Base-by-base conservation (phyloP, 2,797 vertebrate genomes). In the Molossus molossus region DNA sequence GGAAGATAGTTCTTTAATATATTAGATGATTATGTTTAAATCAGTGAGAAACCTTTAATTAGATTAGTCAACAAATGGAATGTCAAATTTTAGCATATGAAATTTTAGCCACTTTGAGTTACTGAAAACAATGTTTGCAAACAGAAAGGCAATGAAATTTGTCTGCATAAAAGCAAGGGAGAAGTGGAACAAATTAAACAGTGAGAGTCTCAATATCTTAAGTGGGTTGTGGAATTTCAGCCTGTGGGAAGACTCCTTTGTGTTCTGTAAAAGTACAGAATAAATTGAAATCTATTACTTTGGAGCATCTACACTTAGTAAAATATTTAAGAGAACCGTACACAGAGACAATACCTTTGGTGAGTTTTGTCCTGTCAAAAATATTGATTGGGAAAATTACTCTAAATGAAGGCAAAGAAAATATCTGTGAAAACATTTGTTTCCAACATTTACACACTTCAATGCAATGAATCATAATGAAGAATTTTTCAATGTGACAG, bases 301-400 rank as follows among this genome's bases (percentile, higher is more conserved):
- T 53, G 60, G 40, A 57, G 4, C 33, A 82, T 53, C 7, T 67
- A n/a, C 60, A 40, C 50, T 73, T 75, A 67, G 18, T n/a, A 67
- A 94, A 82, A 95, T 67, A 53, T 37, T 87, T n/a, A 40, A 81
- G n/a, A 81, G n/a, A 73, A 62, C 14, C 29, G 33, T 79, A 77
- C 70, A 86, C 12, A 77, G 40, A 27, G 15, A 58, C 9, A 72
- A 27, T 1, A 86, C 2, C 65, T 57, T 57, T 37, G 11, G 18
- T 65, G 23, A 55, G 12, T 72, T 86, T 72, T 72, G 12, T 80
- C 33, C 9, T 72, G 14, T 45, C 45, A 85, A 94, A 88, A 64
- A 40, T 40, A 25, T 20, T 85, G 21, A 64, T 72, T 65, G 72
- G 23, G 21, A 57, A 65, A 82, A 11, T 55, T 75, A 65, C 15